Conservation (phyloP, 2,113 vertebrate species). For the Osmerus mordax region DNA sequence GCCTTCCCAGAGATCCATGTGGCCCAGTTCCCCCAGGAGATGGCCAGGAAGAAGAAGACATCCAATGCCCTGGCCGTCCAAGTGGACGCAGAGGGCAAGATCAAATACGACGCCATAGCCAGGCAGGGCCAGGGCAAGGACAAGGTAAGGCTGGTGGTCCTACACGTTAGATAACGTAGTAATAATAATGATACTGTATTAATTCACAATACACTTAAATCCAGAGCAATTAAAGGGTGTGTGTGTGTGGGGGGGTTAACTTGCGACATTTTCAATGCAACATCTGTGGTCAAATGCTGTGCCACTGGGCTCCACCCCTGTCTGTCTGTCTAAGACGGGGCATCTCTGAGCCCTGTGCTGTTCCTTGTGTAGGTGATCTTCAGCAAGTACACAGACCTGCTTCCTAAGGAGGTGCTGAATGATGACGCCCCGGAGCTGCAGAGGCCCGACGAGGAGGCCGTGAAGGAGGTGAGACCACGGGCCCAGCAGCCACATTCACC, state of each 20-base stretch:
- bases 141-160: constrained; percentile 72
- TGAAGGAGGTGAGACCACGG: constrained; percentile 80
- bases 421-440: constrained; percentile 87
- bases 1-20: constrained; percentile 97
- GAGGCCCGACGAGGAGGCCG: constrained; percentile 90
- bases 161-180: background rate
- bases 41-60: constrained; percentile 94
- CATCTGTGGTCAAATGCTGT: background rate
- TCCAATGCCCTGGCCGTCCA: constrained; percentile 95
- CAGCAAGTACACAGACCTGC: constrained; percentile 95
- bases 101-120: constrained; percentile 96
- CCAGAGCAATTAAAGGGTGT: no score
- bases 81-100: constrained; percentile 95
- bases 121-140: constrained; percentile 94
- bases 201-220: background rate
- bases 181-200: background rate
- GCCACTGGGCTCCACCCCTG: background rate
- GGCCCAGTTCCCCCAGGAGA: constrained; percentile 95
- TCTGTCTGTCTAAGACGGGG: no score
- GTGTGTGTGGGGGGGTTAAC: no score
- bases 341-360: constrained; percentile 20
- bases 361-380: constrained; percentile 84
- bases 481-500: background rate
- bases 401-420: constrained; percentile 94
- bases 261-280: no score